These are phyloP conservation scores for Aphelenchoides fujianensis DNA, from an alignment of 1,140 invertebrate genomes.

Conservation along the genomic window DNA sequence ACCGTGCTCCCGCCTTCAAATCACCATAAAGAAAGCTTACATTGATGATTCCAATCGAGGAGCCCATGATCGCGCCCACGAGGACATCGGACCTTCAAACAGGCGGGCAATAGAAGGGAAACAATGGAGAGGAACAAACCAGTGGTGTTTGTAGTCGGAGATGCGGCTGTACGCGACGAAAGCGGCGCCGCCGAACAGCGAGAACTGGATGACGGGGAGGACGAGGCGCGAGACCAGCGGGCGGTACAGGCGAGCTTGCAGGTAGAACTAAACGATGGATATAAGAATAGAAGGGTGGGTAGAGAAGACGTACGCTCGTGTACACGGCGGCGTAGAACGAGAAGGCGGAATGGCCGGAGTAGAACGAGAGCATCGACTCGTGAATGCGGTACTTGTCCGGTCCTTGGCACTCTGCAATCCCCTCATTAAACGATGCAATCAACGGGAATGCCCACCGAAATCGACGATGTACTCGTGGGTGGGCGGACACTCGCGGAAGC, in stretches of 20 bases:
- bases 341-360: constrained; percentile 59
- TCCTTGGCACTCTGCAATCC: constrained; percentile 63
- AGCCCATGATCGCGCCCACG: constrained; percentile 70
- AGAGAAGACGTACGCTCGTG: constrained; percentile 44
- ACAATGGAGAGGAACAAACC: too few species aligned
- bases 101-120: not conserved
- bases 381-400: constrained; percentile 53
- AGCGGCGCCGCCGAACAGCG: constrained; percentile 55
- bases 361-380: constrained; percentile 57
- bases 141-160: constrained; percentile 34
- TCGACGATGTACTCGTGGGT: constrained; percentile 63
- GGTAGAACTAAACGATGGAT: constrained; percentile 51
- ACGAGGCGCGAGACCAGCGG: constrained; percentile 53
- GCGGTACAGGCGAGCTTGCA: constrained; percentile 59
- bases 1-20: constrained; percentile 2
- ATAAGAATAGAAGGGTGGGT: constrained; percentile 11
- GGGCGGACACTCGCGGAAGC: constrained; percentile 39
- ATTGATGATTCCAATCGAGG: constrained; percentile 67
- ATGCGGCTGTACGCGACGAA: constrained; percentile 54
- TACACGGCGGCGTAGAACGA: constrained; percentile 60
- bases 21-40: constrained; percentile 52
- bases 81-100: constrained; percentile 79
- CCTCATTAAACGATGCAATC: too few species aligned
- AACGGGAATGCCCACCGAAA: too few species aligned
- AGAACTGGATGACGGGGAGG: constrained; percentile 56